Evolutionary conservation across 2,888 invertebrate genomes (phyloP).

Genomic region (Halocaridina rubra): DNA sequence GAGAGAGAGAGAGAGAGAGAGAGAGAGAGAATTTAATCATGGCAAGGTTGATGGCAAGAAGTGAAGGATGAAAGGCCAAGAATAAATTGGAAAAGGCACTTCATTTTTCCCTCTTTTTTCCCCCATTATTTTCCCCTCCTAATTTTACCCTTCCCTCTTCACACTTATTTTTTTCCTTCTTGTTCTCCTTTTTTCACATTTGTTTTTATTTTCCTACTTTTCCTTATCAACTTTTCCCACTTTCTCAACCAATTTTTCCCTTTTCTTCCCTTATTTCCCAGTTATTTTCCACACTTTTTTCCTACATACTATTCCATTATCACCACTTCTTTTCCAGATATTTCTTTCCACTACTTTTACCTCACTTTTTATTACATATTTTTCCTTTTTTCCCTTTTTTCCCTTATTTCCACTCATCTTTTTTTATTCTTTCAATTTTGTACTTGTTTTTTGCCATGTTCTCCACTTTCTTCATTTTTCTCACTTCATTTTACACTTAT

Average conservation of each 20-base stretch:
- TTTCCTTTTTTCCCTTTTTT: not conserved
- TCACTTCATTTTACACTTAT: not conserved
- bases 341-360: too few relatives aligned
- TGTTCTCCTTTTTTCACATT: not conserved
- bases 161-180: not conserved
- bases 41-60: not conserved
- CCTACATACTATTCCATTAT: not conserved
- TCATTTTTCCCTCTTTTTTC: not conserved
- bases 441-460: not conserved
- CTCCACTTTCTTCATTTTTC: not conserved
- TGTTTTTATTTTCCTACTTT: not conserved
- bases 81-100: not conserved
- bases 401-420: not conserved
- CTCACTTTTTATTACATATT: not conserved
- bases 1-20: conserved; percentile 14
- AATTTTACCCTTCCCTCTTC: not conserved
- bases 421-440: not conserved
- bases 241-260: not conserved
- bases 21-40: not conserved
- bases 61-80: not conserved
- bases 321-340: not conserved
- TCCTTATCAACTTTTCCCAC: not conserved
- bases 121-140: not conserved
- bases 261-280: not conserved
- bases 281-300: not conserved